Base-by-base conservation (phyloP, 2,888 invertebrate species). In the Cynaeus angustus region DNA sequence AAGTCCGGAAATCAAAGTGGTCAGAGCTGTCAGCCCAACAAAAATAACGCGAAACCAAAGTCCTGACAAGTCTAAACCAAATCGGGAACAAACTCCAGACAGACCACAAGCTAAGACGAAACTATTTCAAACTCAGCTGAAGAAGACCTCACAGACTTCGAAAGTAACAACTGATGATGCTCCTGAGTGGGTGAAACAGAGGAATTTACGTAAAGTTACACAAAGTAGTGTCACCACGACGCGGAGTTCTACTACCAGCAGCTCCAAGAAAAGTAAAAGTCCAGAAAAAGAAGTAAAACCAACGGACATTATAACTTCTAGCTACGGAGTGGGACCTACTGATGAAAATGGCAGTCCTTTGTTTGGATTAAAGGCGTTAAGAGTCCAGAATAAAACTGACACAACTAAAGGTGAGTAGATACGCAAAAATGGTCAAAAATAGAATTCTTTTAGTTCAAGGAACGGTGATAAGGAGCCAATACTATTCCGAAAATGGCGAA, bases 311-410 rank as follows among this genome's bases (percentile, higher is more conserved):
- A 91, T 94, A 68, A 94, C 92, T 1, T 94, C 94, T 0, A 92
- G 93, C 82, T 94, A 94, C 83, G 94, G 94, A 0, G 92, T 93
- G 0, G 94, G 94, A 0, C 94, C 94, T 21, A 90, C 92, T 1
- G 94, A 94, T 81, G 92, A 94, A 74, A 90, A 93, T 76, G 94
- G 94, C 8, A 87, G 88, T 66, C 94, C 94, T 14, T 86, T 94
- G 66, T 94, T 94, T 85, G 94, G 94, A 62, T 89, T 94, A 75
- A 89, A 89, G 80, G 94, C 94, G 66, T 87, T 94, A 68, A 87
- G 89, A 73, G 87, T 88, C 68, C 88, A 89, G 80, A 65, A 37
- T 76, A 88, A 88, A 78, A 88, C 88, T 78, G 88, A 88, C 79
- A 87, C 89, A 82, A 89, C 88, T 77, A 90, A 90, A 89, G 91